Conservation (phyloP, 2,113 vertebrate species). For the Hymenochirus boettgeri region DNA sequence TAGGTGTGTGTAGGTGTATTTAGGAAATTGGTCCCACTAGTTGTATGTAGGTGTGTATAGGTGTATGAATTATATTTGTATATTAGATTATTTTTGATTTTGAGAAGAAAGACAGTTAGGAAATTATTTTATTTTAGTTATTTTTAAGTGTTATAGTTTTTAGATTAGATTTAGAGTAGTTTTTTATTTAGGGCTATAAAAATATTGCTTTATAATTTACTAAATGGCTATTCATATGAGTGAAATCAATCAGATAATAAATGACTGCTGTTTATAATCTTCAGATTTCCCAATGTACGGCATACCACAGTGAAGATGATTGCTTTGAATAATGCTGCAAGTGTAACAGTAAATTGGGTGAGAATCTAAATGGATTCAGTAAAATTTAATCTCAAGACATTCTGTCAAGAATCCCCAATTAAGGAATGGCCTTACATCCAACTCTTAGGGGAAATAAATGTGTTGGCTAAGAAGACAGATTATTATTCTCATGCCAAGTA, state of each 20-base stretch:
- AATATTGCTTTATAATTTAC: constrained; percentile 11
- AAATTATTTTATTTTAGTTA: too few species aligned
- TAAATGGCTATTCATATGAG: constrained; percentile 9
- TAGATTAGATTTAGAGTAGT: too few species aligned
- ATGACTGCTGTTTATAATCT: constrained; percentile 18
- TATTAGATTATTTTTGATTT: too few species aligned
- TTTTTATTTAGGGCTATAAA: too few species aligned
- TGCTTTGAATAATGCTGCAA: constrained; percentile 2
- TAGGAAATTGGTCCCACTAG: too few species aligned
- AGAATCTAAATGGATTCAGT: not conserved
- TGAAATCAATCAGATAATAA: constrained; percentile 9
- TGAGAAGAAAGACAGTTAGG: too few species aligned
- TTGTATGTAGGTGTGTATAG: too few species aligned
- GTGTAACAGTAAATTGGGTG: not conserved
- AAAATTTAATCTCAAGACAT: not conserved
- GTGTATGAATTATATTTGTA: too few species aligned
- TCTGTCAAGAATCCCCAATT: constrained; percentile 14
- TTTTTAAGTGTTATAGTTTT: too few species aligned
- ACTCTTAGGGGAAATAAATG: constrained; percentile 7
- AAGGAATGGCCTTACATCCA: constrained; percentile 3
- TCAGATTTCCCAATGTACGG: constrained; percentile 11
- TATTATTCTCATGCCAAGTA: not conserved
- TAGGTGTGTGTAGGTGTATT: too few species aligned
- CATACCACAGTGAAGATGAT: not conserved
- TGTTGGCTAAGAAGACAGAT: not conserved